Evolutionary conservation across 2,113 vertebrate genomes (phyloP).

Genomic region (Paradisaea rubra): DNA sequence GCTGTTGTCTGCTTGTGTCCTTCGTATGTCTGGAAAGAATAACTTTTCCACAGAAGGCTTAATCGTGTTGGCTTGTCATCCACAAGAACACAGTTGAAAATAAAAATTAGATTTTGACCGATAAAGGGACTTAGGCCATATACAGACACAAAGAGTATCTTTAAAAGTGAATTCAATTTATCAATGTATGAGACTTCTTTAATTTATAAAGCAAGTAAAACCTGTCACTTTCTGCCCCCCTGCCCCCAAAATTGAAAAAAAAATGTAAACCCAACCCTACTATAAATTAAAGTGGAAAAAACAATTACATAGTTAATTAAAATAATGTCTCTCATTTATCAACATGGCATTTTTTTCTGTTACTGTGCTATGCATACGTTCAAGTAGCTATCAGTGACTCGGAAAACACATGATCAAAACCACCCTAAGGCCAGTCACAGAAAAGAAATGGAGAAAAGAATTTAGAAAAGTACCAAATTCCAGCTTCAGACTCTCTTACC

Average conservation of each 20-base stretch:
- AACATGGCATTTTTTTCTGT: not conserved
- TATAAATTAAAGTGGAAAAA: not conserved
- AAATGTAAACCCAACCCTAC: not conserved
- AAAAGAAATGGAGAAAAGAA: not conserved
- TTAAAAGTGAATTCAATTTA: not conserved
- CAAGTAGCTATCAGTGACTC: not conserved
- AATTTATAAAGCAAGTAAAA: not conserved
- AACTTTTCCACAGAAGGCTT: not conserved
- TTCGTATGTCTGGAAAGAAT: not conserved
- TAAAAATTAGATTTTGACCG: not conserved
- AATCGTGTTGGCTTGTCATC: not conserved
- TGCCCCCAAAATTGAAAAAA: not conserved
- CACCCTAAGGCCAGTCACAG: not conserved
- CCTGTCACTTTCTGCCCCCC: accelerated
- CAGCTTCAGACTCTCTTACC: not conserved
- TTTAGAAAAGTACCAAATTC: not conserved
- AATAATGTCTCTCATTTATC: not conserved
- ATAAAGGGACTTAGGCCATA: not conserved
- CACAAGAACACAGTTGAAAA: not conserved
- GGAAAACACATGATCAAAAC: not conserved
- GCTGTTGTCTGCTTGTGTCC: not conserved
- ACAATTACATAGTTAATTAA: not conserved
- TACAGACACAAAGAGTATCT: not conserved
- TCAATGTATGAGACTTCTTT: not conserved
- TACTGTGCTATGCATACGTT: not conserved